Conservation (phyloP, 2,113 vertebrate genomes). For the Microcebus murinus region DNA sequence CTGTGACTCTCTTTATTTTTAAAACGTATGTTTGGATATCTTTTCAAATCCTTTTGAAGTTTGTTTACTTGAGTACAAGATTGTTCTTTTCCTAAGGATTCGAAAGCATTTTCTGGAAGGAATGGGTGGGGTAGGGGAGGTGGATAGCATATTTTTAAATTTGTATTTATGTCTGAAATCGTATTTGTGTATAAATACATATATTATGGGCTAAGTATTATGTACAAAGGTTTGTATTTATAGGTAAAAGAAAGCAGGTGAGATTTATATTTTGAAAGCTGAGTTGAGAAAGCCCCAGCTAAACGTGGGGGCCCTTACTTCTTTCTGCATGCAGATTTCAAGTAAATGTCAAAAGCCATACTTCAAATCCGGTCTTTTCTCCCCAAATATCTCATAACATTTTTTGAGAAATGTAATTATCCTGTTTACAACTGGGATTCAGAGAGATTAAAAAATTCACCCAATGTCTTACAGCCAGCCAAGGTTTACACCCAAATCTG, state of each 20-base stretch:
- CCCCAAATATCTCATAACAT: neutral
- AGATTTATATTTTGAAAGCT: too few species aligned
- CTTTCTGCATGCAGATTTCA: neutral
- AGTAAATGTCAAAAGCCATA: neutral
- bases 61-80: neutral
- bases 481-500: neutral
- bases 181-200: neutral
- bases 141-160: neutral
- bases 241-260: neutral
- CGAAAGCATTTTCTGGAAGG: slow-evolving; percentile 35
- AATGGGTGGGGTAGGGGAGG: too few species aligned
- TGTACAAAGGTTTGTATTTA: neutral
- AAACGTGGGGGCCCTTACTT: neutral
- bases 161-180: slow-evolving; percentile 10
- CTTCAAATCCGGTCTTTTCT: neutral
- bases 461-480: neutral
- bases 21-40: neutral
- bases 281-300: neutral
- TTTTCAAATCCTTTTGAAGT: slow-evolving; percentile 48
- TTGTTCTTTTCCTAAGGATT: neutral
- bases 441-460: neutral
- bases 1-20: neutral
- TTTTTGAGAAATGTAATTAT: slow-evolving; percentile 19
- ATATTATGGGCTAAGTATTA: neutral
- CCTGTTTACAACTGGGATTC: neutral